A percentile compares a stretch with the other conserved stretches of the same genome.
These are phyloP conservation scores for Ranitomeya imitator DNA, from an alignment of 2,113 vertebrate genomes.

Conservation along the genomic window DNA sequence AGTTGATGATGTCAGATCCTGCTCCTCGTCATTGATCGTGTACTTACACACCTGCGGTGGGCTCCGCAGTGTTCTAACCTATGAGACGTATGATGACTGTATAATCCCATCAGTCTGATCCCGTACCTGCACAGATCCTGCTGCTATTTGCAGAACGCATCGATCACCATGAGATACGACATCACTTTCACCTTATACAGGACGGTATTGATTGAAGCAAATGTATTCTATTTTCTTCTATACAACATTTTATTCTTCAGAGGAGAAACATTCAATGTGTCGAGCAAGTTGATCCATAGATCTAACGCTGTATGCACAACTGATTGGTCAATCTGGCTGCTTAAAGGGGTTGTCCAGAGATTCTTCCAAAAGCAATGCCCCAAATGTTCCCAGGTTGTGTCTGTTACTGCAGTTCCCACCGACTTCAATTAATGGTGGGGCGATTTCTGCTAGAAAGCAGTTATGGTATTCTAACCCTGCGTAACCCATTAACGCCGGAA, in stretches of 20 bases:
- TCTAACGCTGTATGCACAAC: neutral
- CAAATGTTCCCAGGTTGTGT: too few species aligned
- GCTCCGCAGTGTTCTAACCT: neutral
- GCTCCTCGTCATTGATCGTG: conserved; percentile 1
- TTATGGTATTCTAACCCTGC: too few species aligned
- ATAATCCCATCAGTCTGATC: neutral
- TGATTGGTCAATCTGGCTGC: too few species aligned
- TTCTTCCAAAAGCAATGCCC: too few species aligned
- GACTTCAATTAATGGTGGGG: too few species aligned
- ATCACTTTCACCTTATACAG: neutral
- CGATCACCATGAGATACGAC: neutral
- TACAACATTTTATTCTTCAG: neutral
- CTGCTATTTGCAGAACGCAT: neutral
- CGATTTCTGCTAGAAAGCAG: too few species aligned
- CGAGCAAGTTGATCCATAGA: neutral
- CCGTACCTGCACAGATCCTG: neutral
- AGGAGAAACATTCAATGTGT: neutral
- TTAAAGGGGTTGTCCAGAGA: too few species aligned
- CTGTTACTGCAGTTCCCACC: too few species aligned
- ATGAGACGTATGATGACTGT: neutral
- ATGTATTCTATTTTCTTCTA: conserved; percentile 7
- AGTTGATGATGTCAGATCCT: neutral
- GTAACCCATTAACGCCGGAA: too few species aligned
- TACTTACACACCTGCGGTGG: neutral
- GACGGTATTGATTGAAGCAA: neutral